Evolutionary conservation across 2,888 invertebrate species (phyloP).

Genomic region (Nemoura dubitans): DNA sequence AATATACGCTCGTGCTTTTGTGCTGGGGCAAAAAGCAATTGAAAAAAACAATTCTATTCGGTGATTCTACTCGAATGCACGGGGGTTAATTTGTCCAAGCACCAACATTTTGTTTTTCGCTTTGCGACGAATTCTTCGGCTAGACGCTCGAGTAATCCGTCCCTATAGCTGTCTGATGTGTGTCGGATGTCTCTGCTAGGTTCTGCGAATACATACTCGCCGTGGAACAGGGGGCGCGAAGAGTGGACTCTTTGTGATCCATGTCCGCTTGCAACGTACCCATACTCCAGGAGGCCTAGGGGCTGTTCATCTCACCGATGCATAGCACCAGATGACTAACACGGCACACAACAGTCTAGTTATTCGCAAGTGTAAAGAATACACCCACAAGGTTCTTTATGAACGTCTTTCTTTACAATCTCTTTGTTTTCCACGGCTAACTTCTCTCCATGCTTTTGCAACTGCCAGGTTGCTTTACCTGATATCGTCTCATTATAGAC

Average conservation of each 20-base stretch:
- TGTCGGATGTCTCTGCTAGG: neutral
- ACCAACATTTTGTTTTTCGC: neutral
- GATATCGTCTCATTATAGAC: neutral
- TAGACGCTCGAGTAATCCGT: neutral
- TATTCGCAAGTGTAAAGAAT: neutral
- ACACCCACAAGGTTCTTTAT: neutral
- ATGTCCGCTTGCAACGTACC: neutral
- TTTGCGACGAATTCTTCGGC: neutral
- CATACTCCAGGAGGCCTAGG: neutral
- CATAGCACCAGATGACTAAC: neutral
- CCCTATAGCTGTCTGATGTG: neutral
- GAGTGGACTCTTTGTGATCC: neutral
- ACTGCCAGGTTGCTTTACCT: neutral
- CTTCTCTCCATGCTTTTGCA: neutral
- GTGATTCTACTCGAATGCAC: neutral
- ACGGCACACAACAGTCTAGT: neutral
- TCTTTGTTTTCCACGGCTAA: neutral
- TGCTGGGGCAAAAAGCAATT: neutral
- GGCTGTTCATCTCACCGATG: neutral
- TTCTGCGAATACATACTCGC: neutral
- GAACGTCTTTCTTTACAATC: neutral
- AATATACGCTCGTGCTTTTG: neutral
- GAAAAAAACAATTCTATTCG: constrained; percentile 12
- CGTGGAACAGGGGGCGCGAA: no score
- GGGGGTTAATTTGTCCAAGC: neutral